These are phyloP conservation scores for Deilephila elpenor DNA, from an alignment of 2,888 invertebrate genomes.

Conservation along the genomic window DNA sequence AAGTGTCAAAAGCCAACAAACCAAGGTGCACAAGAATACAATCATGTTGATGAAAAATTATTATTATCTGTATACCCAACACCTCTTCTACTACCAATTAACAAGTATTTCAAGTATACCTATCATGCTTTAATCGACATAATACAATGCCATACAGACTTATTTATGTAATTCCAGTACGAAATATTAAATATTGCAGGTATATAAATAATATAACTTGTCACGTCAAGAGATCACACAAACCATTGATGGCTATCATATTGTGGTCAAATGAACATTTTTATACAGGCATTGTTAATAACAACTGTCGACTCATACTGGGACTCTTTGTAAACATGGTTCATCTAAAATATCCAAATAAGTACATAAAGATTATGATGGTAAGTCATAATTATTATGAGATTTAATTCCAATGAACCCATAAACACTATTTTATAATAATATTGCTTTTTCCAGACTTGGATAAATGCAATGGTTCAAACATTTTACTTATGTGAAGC, in stretches of 20 bases:
- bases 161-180: no score
- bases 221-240: slow-evolving; percentile 68
- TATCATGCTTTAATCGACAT: neutral
- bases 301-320: slow-evolving; percentile 68
- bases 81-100: no score
- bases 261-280: slow-evolving; percentile 69
- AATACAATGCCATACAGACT: no score
- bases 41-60: no score
- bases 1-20: no score
- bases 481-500: slow-evolving; percentile 70
- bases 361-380: slow-evolving; percentile 63
- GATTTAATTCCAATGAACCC: neutral
- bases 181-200: slow-evolving; percentile 52
- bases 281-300: slow-evolving; percentile 65
- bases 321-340: slow-evolving; percentile 66
- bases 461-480: slow-evolving; percentile 71
- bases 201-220: slow-evolving; percentile 62
- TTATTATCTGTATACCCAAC: no score
- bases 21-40: no score
- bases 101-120: neutral
- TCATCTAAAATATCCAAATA: slow-evolving; percentile 70
- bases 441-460: slow-evolving; percentile 59
- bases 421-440: neutral
- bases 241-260: slow-evolving; percentile 68
- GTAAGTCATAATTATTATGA: slow-evolving; percentile 53